A percentile compares a stretch with the other conserved stretches of the same genome.
phyloP scores from a whole-genome alignment of 2,113 vertebrate genomes.

The Chionis minor region DNA sequence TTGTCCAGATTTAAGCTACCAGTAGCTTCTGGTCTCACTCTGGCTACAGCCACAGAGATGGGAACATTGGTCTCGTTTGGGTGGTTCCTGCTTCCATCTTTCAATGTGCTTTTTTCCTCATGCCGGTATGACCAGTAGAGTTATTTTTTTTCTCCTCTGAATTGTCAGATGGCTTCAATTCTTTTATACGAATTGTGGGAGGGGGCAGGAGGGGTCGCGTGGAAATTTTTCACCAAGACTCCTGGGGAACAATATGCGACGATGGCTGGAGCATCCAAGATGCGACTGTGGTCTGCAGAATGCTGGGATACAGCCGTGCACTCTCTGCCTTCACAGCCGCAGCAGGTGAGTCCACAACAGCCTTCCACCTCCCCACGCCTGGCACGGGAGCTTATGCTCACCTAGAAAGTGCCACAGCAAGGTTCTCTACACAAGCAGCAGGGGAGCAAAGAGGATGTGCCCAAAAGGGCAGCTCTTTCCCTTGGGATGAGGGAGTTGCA shows the following conservation, averaged over 20 bases:
- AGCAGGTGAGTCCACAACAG: slow-evolving; percentile 65
- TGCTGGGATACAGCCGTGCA: slow-evolving; percentile 75
- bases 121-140: neutral
- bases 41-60: neutral
- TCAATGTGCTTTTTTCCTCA: neutral
- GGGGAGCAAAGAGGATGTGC: neutral
- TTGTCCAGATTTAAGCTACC: neutral
- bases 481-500: neutral
- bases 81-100: neutral
- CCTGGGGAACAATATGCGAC: slow-evolving; percentile 90
- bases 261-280: slow-evolving; percentile 75
- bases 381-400: fast-evolving
- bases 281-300: slow-evolving; percentile 80
- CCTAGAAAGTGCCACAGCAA: neutral
- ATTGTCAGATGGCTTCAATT: fast-evolving
- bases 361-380: neutral
- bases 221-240: slow-evolving; percentile 64
- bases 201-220: slow-evolving; percentile 69
- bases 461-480: neutral
- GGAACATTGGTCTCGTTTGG: neutral
- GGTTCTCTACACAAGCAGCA: neutral
- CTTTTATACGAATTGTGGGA: slow-evolving; percentile 42
- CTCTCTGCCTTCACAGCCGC: fast-evolving
- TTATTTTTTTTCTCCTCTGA: neutral
- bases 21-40: neutral